A percentile compares a stretch with the other conserved stretches of the same genome.
Evolutionary conservation across 2,888 invertebrate species (phyloP).

Genomic region (Monoplex corrugatus): DNA sequence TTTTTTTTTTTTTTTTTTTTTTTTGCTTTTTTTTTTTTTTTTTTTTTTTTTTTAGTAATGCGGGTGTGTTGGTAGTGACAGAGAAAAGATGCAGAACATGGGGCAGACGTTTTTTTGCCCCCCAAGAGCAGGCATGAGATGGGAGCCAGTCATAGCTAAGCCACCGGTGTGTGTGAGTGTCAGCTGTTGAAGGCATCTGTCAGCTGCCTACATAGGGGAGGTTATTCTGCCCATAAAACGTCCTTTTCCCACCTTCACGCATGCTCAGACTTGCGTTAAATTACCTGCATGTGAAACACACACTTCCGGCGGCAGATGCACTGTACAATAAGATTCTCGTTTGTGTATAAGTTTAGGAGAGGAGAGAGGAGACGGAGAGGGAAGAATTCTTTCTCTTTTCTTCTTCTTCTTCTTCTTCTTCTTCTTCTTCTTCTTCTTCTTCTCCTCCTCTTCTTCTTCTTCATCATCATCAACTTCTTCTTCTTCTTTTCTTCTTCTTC

Average conservation of each 20-base stretch:
- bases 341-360: slow-evolving; percentile 2
- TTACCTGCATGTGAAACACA: slow-evolving; percentile 7
- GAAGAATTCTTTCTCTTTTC: no score
- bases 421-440: no score
- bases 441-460: neutral
- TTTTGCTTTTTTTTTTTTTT: neutral
- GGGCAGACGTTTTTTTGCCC: no score
- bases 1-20: no score
- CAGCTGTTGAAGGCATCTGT: neutral
- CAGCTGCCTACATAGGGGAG: no score
- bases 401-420: no score
- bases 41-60: neutral
- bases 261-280: slow-evolving; percentile 18
- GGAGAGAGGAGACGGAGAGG: no score
- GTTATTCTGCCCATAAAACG: neutral
- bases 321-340: neutral
- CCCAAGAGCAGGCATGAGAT: no score
- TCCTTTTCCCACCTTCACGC: slow-evolving; percentile 17
- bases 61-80: neutral
- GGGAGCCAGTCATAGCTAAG: no score
- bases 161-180: neutral
- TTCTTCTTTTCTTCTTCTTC: neutral
- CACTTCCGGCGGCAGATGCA: neutral
- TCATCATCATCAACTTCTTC: neutral
- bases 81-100: no score